Conservation (phyloP, 1,140 invertebrate species). For the Ceratitis capitata region DNA sequence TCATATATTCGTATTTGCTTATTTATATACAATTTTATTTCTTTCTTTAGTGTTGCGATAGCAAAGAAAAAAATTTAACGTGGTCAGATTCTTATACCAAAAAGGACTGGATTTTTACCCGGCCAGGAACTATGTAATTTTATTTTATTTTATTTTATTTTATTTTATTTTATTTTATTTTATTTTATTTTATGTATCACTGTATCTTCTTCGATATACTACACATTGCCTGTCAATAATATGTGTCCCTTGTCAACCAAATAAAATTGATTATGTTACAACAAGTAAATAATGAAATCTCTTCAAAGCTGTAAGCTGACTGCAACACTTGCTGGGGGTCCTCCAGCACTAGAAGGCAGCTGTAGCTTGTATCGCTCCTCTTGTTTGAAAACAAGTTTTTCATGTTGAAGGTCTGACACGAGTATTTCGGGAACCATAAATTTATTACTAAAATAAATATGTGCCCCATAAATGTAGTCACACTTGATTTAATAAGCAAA, state of each 20-base stretch:
- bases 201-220: no score
- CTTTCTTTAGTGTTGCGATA: no score
- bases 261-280: not conserved
- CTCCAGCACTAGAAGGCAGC: not conserved
- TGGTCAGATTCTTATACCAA: no score
- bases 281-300: not conserved
- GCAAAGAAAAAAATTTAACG: no score
- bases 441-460: not conserved
- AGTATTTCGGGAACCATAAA: not conserved
- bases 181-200: no score
- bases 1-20: no score
- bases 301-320: not conserved
- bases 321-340: not conserved
- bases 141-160: no score
- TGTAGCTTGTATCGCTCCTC: not conserved
- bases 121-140: no score
- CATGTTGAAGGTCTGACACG: not conserved
- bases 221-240: not conserved
- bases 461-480: slow-evolving; percentile 14
- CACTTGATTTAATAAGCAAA: slow-evolving; percentile 17
- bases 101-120: no score
- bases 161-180: no score
- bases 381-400: not conserved
- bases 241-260: not conserved
- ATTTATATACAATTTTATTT: no score